phyloP scores from a whole-genome alignment of 2,797 vertebrate species.

The Chromobotia macracanthus region DNA sequence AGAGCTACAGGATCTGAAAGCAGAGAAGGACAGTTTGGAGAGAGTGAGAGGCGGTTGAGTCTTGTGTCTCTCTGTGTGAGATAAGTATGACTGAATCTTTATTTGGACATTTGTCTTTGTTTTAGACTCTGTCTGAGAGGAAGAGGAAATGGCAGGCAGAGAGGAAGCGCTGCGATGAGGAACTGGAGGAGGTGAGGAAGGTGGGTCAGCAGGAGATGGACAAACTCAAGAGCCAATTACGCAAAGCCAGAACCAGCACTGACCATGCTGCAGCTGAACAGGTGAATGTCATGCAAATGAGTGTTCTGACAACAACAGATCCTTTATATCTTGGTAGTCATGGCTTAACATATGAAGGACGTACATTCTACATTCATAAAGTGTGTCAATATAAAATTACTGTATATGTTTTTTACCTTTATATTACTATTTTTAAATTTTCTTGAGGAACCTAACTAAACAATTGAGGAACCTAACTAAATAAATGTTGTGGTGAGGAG shows the following conservation, averaged over 20 bases:
- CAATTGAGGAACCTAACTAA: too few species aligned
- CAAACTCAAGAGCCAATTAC: slow-evolving; percentile 82
- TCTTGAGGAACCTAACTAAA: too few species aligned
- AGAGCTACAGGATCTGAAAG: slow-evolving; percentile 84
- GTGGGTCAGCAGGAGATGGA: slow-evolving; percentile 84
- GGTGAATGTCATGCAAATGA: slow-evolving; percentile 68
- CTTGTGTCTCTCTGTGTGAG: background rate
- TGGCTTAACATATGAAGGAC: too few species aligned
- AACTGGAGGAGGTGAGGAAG: slow-evolving; percentile 86
- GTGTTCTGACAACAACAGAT: background rate
- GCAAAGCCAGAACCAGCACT: slow-evolving; percentile 81
- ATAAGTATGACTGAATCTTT: background rate
- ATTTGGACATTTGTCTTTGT: slow-evolving; percentile 65
- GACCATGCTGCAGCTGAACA: slow-evolving; percentile 84
- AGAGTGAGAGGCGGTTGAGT: slow-evolving; percentile 71
- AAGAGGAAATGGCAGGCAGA: slow-evolving; percentile 88
- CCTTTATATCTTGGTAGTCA: too few species aligned
- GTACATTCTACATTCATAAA: too few species aligned
- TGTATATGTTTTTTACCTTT: too few species aligned
- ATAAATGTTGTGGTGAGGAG: too few species aligned
- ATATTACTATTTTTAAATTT: too few species aligned
- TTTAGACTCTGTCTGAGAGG: slow-evolving; percentile 86
- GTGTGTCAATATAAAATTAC: too few species aligned
- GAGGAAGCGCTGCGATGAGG: slow-evolving; percentile 85
- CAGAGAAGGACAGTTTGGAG: slow-evolving; percentile 86